Base-by-base conservation (phyloP, 2,888 invertebrate species). In the Netelia inedita region DNA sequence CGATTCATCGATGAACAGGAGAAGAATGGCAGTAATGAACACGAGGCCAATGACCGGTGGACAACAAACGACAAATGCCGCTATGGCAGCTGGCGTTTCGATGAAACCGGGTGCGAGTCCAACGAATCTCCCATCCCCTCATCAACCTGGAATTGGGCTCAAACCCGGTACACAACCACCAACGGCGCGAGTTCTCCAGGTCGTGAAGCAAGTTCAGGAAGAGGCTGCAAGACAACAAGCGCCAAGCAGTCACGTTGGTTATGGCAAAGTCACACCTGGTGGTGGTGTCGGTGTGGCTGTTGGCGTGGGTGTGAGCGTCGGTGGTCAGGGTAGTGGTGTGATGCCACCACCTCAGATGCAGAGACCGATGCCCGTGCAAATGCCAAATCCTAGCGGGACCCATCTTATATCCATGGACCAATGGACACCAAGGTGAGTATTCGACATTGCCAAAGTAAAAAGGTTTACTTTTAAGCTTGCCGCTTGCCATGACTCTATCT, bases 161-260 rank as follows among this genome's bases (percentile, higher is more conserved):
- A 96, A 96, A 83, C 96, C 96, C 1, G 96, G 96, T 2, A 95
- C 96, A 0, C 96, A 96, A 91, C 96, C 96, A 14, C 97, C 97
- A 10, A 96, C 97, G 10, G 96, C 97, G 3, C 97, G 97, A 92
- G 98, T 98, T 72, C 95, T 98, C 89, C 98, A 98, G 94, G 97
- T 96, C 82, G 95, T 97, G 75, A 97, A 97, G 90, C 97, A 97
- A 95, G 97, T 98, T 2, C 98, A 98, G 93, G 98, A 98, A 92
- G 98, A 98, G 92, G 98, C 98, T 72, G 98, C 98, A 9, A 95
- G 98, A 63, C 98, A 98, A 92, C 98, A 97, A 93, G 97, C 96
- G 66, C 97, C 97, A 50, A 79, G 79, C 50, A 79, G 79, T 55
- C 97, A 97, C 89, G 95, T 95, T 10, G 95, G 95, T 72, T 98